Conservation (phyloP, 2,888 invertebrate species). For the Brachyopa scutellaris region DNA sequence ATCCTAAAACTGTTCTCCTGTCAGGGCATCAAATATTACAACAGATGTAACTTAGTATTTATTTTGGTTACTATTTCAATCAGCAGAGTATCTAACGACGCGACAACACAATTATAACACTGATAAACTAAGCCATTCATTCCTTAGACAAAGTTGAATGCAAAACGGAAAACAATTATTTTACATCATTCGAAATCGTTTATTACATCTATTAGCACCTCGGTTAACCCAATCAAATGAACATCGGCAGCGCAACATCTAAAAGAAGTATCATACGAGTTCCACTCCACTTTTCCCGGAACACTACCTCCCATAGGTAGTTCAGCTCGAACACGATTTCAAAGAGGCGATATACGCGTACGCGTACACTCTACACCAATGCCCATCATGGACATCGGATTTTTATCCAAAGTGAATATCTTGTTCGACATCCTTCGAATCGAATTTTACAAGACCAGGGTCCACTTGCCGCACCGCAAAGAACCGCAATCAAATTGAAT, state of each 20-base stretch:
- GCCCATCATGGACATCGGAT: slow-evolving; percentile 36
- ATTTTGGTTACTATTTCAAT: too few species aligned
- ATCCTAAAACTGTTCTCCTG: too few species aligned
- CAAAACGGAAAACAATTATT: slow-evolving; percentile 34
- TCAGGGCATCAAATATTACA: too few species aligned
- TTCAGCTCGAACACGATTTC: background rate
- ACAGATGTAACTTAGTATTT: too few species aligned
- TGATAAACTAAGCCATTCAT: too few species aligned
- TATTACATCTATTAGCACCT: slow-evolving; percentile 59
- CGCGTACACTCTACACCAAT: slow-evolving; percentile 26
- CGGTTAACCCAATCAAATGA: slow-evolving; percentile 34
- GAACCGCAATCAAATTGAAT: slow-evolving; percentile 51
- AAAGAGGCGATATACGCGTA: background rate
- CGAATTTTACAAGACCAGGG: slow-evolving; percentile 50
- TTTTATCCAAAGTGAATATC: slow-evolving; percentile 62
- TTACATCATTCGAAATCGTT: slow-evolving; percentile 48
- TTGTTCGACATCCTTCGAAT: slow-evolving; percentile 65
- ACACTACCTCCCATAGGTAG: slow-evolving; percentile 10
- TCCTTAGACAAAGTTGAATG: slow-evolving; percentile 13
- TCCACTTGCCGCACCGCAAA: slow-evolving; percentile 23
- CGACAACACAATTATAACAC: too few species aligned
- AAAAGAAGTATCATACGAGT: slow-evolving; percentile 45
- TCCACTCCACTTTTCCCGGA: slow-evolving; percentile 23
- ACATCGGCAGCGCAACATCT: slow-evolving; percentile 38
- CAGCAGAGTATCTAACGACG: too few species aligned